Percentiles rank a stretch among this genome's conserved stretches.
phyloP scores from a whole-genome alignment of 2,888 invertebrate species.

The Sisyra nigra region DNA sequence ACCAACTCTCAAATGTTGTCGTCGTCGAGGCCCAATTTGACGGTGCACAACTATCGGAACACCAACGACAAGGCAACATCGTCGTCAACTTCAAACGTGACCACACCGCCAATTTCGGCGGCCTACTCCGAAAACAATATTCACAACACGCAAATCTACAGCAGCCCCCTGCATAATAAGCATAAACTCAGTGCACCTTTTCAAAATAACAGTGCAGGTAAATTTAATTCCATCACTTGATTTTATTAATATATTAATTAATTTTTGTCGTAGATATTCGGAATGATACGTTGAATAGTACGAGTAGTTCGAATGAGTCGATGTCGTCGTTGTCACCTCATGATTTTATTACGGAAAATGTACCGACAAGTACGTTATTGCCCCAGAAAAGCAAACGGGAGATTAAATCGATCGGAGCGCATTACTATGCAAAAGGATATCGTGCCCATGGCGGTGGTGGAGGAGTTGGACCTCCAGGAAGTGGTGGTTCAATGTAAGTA shows the following conservation, averaged over 20 bases:
- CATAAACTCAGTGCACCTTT: constrained; percentile 1
- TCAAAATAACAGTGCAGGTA: constrained; percentile 7
- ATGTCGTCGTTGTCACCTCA: constrained; percentile 51
- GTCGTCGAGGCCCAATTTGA: constrained; percentile 14
- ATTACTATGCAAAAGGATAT: constrained; percentile 29
- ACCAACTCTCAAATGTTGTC: constrained; percentile 12
- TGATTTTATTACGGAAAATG: constrained; percentile 26
- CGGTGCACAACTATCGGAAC: neutral
- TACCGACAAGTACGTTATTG: constrained; percentile 11
- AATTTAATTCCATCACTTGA: neutral
- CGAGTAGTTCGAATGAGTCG: constrained; percentile 76
- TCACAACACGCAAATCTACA: constrained; percentile 22
- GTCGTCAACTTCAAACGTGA: constrained; percentile 11
- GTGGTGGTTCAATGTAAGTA: constrained; percentile 25
- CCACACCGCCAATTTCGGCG: constrained; percentile 16
- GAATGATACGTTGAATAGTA: constrained; percentile 24
- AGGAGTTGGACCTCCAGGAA: constrained; percentile 28
- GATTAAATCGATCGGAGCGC: constrained; percentile 25
- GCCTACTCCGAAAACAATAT: constrained; percentile 30
- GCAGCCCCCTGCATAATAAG: constrained; percentile 22
- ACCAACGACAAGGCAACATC: neutral
- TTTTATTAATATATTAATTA: neutral
- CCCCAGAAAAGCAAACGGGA: constrained; percentile 42
- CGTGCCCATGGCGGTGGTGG: constrained; percentile 28
- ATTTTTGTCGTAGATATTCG: constrained; percentile 7